phyloP scores from a whole-genome alignment of 2,113 vertebrate genomes.

The Elaphurus davidianus region DNA sequence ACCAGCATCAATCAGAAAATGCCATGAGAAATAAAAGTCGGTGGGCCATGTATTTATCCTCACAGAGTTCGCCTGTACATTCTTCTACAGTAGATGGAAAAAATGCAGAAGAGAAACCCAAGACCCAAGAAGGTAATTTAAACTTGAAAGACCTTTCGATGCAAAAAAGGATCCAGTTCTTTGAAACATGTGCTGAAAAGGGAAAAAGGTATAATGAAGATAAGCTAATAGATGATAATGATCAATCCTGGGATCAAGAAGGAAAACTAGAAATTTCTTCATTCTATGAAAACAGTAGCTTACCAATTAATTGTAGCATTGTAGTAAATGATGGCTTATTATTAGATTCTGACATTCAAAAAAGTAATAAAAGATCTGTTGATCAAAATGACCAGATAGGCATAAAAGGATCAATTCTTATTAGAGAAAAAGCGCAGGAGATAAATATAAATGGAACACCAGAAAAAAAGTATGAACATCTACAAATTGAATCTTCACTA shows the following conservation, averaged over 20 bases:
- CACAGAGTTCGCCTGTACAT: neutral
- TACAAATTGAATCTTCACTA: neutral
- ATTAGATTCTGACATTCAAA: neutral
- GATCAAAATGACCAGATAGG: neutral
- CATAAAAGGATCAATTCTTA: neutral
- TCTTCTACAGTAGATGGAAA: neutral
- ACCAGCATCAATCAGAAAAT: neutral
- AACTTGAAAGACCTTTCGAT: slow-evolving; percentile 14
- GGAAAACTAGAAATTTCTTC: neutral
- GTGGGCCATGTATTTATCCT: slow-evolving; percentile 62
- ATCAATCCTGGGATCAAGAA: neutral
- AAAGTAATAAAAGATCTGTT: neutral
- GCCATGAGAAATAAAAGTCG: slow-evolving; percentile 14
- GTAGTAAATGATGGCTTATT: slow-evolving; percentile 3
- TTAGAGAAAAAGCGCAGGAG: neutral
- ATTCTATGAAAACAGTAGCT: neutral
- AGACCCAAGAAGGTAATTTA: slow-evolving; percentile 17
- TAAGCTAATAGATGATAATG: neutral
- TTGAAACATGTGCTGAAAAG: neutral
- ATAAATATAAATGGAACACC: neutral
- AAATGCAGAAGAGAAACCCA: neutral
- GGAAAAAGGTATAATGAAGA: neutral
- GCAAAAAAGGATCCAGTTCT: neutral
- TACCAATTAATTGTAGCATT: neutral
- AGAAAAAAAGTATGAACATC: neutral